Conservation (phyloP, 2,797 vertebrate genomes). For the Phataginus tetradactyla region DNA sequence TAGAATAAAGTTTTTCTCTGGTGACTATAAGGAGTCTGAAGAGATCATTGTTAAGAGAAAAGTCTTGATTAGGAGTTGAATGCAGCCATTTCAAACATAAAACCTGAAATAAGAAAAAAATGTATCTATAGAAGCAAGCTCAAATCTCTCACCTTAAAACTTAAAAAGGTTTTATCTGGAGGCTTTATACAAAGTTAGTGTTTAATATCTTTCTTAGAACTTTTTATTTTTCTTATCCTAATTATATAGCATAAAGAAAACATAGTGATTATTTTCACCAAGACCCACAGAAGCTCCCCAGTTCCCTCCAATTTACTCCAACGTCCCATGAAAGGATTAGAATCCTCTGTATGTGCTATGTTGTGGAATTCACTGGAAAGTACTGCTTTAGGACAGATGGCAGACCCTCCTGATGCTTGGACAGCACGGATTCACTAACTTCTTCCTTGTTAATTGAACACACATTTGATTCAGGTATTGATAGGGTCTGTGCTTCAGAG, state of each 20-base stretch:
- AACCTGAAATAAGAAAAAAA: background rate
- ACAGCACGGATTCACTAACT: background rate
- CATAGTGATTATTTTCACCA: background rate
- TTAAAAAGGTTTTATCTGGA: constrained; percentile 1
- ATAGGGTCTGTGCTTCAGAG: background rate
- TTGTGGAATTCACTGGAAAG: background rate
- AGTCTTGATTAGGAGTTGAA: background rate
- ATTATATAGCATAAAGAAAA: background rate
- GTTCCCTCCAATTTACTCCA: background rate
- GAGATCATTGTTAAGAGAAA: background rate
- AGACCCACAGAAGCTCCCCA: background rate
- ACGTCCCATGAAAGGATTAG: background rate
- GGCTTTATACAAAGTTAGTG: background rate
- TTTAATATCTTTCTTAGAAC: background rate
- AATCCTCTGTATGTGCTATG: background rate
- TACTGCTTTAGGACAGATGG: background rate
- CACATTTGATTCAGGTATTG: constrained; percentile 2
- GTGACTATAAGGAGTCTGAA: background rate
- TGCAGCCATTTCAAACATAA: background rate
- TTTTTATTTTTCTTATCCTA: background rate
- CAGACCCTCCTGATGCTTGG: background rate
- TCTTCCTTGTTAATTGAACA: constrained; percentile 3
- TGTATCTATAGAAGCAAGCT: background rate
- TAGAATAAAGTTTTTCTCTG: constrained; percentile 25
- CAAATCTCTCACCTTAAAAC: constrained; percentile 32